Percentiles rank a stretch among this genome's conserved stretches.
phyloP scores from a whole-genome alignment of 2,888 invertebrate genomes.

The Lasioglossum morio region DNA sequence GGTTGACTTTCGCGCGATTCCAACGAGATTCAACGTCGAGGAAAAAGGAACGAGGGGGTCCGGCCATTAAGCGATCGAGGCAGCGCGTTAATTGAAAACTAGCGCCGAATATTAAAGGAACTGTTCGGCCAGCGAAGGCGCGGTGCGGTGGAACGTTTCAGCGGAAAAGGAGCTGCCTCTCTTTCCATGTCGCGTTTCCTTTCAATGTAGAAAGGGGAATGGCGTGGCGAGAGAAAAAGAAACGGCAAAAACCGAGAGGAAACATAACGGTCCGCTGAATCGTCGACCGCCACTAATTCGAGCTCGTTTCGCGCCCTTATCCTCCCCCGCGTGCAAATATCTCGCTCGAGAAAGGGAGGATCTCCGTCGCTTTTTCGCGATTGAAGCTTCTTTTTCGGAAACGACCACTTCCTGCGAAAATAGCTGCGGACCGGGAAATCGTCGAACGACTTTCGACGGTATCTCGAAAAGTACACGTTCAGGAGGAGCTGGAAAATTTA shows the following conservation, averaged over 20 bases:
- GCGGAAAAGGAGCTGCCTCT: conserved; percentile 17
- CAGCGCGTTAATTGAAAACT: conserved; percentile 52
- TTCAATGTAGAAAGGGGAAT: not conserved
- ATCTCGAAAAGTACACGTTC: not conserved
- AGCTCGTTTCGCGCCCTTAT: conserved; percentile 25
- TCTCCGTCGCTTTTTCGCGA: not conserved
- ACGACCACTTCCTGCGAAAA: not conserved
- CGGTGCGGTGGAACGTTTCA: conserved; percentile 10
- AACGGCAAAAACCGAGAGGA: not conserved
- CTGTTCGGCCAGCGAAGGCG: not conserved
- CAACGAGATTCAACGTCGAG: not conserved
- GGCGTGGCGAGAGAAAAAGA: not conserved
- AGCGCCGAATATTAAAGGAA: conserved; percentile 38
- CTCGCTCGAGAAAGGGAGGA: not conserved
- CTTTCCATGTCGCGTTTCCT: conserved; percentile 4
- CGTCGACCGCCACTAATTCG: conserved; percentile 46
- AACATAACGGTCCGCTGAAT: conserved; percentile 35
- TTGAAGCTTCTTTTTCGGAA: not conserved
- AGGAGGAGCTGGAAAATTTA: no score
- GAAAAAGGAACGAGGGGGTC: not conserved
- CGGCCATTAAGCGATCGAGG: conserved; percentile 18
- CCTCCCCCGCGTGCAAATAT: not conserved
- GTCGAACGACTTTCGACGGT: not conserved
- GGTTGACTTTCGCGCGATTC: not conserved
- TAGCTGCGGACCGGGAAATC: not conserved